A percentile compares a stretch with the other conserved stretches of the same genome.
Conservation (phyloP, 2,797 vertebrate species). For the Vespertilio murinus region DNA sequence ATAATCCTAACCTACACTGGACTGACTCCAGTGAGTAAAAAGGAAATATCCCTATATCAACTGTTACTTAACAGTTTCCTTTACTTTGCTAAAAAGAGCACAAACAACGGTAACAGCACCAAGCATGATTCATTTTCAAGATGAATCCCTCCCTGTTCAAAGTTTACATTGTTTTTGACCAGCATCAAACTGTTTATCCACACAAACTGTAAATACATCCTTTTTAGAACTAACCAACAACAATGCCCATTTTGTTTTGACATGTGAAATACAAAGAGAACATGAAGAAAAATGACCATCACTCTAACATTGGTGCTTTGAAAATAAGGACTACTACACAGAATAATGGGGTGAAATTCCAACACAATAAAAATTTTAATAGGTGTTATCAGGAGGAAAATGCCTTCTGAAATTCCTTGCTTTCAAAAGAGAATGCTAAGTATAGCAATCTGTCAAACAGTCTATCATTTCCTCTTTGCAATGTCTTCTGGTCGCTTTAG, state of each 20-base stretch:
- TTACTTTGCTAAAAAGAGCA: conserved; percentile 82
- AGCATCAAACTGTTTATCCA: conserved; percentile 79
- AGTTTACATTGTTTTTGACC: conserved; percentile 82
- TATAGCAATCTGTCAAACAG: neutral
- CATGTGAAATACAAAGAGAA: conserved; percentile 68
- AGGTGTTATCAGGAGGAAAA: neutral
- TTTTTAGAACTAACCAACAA: conserved; percentile 79
- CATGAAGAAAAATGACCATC: conserved; percentile 73
- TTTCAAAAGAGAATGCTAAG: conserved; percentile 7
- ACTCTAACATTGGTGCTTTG: neutral
- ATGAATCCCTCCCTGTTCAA: conserved; percentile 80
- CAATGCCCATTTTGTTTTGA: conserved; percentile 78
- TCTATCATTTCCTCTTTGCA: neutral
- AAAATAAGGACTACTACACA: conserved; percentile 20
- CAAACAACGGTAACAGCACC: conserved; percentile 75
- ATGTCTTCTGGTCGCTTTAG: neutral
- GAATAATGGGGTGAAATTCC: neutral
- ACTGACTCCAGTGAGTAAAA: conserved; percentile 87
- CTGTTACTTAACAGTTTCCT: conserved; percentile 91
- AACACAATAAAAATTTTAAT: conserved; percentile 21
- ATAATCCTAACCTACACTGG: conserved; percentile 89
- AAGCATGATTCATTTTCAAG: conserved; percentile 83
- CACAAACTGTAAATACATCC: conserved; percentile 82
- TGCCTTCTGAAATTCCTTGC: neutral
- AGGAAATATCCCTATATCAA: conserved; percentile 91